phyloP scores from a whole-genome alignment of 2,888 invertebrate genomes.

The Oeneis ivallda region DNA sequence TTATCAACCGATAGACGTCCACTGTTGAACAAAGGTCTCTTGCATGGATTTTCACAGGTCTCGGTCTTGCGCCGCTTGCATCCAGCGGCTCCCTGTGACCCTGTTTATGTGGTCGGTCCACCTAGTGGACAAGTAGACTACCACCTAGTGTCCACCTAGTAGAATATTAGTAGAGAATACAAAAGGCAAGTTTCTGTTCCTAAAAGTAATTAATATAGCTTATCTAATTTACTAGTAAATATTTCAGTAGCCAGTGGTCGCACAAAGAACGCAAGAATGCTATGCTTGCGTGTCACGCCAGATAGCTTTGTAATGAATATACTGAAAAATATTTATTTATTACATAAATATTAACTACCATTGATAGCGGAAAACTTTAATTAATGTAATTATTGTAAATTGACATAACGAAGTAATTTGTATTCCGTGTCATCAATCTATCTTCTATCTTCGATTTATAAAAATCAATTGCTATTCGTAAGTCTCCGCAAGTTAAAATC shows the following conservation, averaged over 20 bases:
- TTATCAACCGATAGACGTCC: too few species aligned
- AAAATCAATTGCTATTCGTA: too few species aligned
- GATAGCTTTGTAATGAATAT: neutral
- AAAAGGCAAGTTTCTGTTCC: neutral
- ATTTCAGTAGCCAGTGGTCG: conserved; percentile 11
- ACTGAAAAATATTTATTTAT: conserved; percentile 17
- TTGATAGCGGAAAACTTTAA: conserved; percentile 8
- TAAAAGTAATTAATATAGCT: conserved; percentile 20
- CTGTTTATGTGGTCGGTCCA: too few species aligned
- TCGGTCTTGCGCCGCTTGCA: too few species aligned
- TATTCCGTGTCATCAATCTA: conserved; percentile 1
- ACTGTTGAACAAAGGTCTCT: too few species aligned
- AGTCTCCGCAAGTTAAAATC: too few species aligned
- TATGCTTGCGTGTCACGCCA: conserved; percentile 9
- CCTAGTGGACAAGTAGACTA: too few species aligned
- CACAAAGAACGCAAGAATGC: neutral
- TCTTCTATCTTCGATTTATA: too few species aligned
- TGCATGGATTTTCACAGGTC: too few species aligned
- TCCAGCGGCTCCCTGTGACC: too few species aligned
- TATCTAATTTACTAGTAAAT: conserved; percentile 21
- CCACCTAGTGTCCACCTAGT: too few species aligned
- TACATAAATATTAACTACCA: conserved; percentile 2
- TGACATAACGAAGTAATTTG: conserved; percentile 17
- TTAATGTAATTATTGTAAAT: conserved; percentile 12
- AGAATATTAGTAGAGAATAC: too few species aligned